Conservation (phyloP, 2,888 invertebrate species). For the Chouioia cunea region DNA sequence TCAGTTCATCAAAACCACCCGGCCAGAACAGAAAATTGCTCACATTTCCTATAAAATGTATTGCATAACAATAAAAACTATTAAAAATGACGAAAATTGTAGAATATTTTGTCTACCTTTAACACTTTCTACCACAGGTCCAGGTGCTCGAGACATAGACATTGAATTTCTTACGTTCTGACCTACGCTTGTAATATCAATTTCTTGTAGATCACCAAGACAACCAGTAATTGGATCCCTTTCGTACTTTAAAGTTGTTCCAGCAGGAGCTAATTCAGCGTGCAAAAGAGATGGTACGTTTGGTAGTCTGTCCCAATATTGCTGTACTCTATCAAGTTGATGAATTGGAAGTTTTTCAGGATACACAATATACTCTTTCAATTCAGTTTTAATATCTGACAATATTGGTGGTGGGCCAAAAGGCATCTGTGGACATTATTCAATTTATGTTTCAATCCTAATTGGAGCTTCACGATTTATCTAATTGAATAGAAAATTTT, state of each 20-base stretch:
- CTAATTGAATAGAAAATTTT: background rate
- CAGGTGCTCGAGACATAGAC: conserved; percentile 84
- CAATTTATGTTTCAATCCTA: conserved; percentile 1
- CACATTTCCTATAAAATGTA: conserved; percentile 69
- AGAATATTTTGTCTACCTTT: conserved; percentile 70
- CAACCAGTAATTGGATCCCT: conserved; percentile 83
- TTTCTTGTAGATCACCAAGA: conserved; percentile 78
- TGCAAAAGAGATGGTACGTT: conserved; percentile 71
- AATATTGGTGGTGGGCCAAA: conserved; percentile 76
- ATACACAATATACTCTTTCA: conserved; percentile 77
- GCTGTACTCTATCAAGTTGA: conserved; percentile 77
- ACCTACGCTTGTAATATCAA: conserved; percentile 72
- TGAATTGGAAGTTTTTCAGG: conserved; percentile 82
- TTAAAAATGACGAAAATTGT: too few relatives aligned
- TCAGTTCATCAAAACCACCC: conserved; percentile 78
- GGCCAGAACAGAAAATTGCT: conserved; percentile 91
- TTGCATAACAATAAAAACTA: background rate
- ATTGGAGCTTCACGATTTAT: too few relatives aligned
- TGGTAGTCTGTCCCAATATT: conserved; percentile 74
- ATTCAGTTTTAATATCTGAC: conserved; percentile 75
- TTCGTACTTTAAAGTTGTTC: conserved; percentile 72
- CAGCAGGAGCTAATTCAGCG: conserved; percentile 70
- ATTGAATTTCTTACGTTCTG: conserved; percentile 80
- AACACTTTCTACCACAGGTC: conserved; percentile 78
- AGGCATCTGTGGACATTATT: conserved; percentile 58